Percentiles rank a stretch among this genome's conserved stretches.
These are phyloP conservation scores for Geotrypetes seraphini DNA, from an alignment of 2,797 vertebrate genomes.

Conservation along the genomic window DNA sequence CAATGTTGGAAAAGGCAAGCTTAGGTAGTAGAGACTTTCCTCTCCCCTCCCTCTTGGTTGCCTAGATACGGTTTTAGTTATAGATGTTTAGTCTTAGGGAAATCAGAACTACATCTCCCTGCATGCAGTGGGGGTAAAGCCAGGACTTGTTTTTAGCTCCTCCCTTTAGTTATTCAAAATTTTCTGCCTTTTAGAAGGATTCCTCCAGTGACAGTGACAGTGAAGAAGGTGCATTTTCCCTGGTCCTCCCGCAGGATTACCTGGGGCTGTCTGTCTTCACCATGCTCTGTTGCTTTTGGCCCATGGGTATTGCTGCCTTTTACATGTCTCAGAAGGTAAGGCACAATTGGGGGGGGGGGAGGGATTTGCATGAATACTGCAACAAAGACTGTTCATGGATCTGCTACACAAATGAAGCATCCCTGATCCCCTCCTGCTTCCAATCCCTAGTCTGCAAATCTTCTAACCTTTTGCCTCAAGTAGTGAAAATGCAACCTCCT, in stretches of 20 bases:
- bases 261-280: slow-evolving; percentile 82
- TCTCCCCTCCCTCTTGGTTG: not conserved
- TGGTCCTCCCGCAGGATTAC: slow-evolving; percentile 76
- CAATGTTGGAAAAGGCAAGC: not conserved
- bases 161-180: not conserved
- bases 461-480: too few species aligned
- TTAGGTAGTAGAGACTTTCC: not conserved
- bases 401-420: too few species aligned
- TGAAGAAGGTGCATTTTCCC: slow-evolving; percentile 66
- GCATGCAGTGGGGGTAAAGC: slow-evolving; percentile 10
- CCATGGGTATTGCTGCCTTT: slow-evolving; percentile 79
- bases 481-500: too few species aligned
- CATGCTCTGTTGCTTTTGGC: slow-evolving; percentile 89
- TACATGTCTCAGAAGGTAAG: slow-evolving; percentile 86
- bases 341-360: too few species aligned
- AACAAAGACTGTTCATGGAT: too few species aligned
- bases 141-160: not conserved
- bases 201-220: slow-evolving; percentile 73
- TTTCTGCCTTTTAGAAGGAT: slow-evolving; percentile 38
- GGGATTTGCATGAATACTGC: accelerated
- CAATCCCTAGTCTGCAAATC: too few species aligned
- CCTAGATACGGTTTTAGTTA: not conserved
- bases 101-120: too few species aligned
- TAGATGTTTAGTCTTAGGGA: too few species aligned
- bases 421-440: too few species aligned